Evolutionary conservation across 2,113 vertebrate genomes (phyloP), one percentile per base, ranked within the genome.

Genomic region (Proteles cristata): DNA sequence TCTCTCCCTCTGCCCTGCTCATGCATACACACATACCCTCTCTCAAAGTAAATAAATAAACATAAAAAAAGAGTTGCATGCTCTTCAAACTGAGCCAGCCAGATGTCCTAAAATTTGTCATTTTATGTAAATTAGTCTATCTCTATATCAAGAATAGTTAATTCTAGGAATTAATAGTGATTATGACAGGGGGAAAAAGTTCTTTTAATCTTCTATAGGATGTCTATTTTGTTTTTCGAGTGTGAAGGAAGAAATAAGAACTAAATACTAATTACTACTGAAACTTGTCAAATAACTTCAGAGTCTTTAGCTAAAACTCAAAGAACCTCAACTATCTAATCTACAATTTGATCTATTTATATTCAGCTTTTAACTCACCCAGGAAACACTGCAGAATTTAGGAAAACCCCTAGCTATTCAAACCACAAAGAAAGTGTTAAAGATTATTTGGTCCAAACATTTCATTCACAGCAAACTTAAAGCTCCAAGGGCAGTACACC

Each of bases 191-290:
- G 55, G 55, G 2, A 83, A 63, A 55, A 0, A 86, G 74, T 82
- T 97, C 66, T 66, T 96, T 94, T 91, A 84, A 96, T 97, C 95
- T 97, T 95, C 89, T 69, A 86, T 31, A 88, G 21, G 91, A 97
- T 95, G 79, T 79, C 69, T 92, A 73, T 63, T 96, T 92, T 74
- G 69, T 39, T 94, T 86, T 76, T 80, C 82, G 84, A 15, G 19
- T 87, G 33, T 86, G 55, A 77, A 81, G 33, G 33, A 85, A 93
- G 35, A 93, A 86, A 81, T 93, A 50, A 81, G 25, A 96, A 93
- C 87, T 53, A 90, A 96, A 95, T 97, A 89, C 53, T 80, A 93
- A 98, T 98, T 92, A 97, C 98, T 87, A 98, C 95, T 94, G 97
- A 98, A 98, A 98, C 97, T 7, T 96, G 79, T 89, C 92, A 82